Base-by-base conservation (phyloP, 2,888 invertebrate genomes). In the Agapetus fuscipes region DNA sequence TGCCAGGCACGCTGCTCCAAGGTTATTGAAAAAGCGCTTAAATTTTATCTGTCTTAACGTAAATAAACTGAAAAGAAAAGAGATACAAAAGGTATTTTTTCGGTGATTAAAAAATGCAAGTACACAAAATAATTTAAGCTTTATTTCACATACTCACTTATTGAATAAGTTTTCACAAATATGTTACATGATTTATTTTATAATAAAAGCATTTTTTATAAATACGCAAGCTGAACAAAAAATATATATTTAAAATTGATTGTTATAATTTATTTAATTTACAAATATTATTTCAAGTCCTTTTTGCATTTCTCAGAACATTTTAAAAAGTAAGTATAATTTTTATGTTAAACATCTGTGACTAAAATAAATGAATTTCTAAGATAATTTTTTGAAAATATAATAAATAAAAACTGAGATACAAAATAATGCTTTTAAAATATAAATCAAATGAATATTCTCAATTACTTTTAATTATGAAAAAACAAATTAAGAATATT, bases 81-180 rank as follows among this genome's bases (percentile, higher is more conserved):
- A n/a, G n/a, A n/a, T n/a, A n/a, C n/a, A n/a, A n/a, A n/a, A n/a
- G n/a, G n/a, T n/a, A n/a, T n/a, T n/a, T n/a, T n/a, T n/a, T n/a
- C n/a, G n/a, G n/a, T n/a, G 9, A 20, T 6, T 20, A 20, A 20
- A 20, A 20, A 4, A 20, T 9, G 9, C 9, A 6, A 6, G 30
- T 48, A 48, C 43, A 39, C 45, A 48, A 48, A 48, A 48, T 48
- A 48, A 48, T 43, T 45, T 31, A 48, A 48, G 48, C 48, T 48
- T 43, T 48, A 44, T 44, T 47, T 41, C 38, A 43, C 39, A 40
- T 35, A 30, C 36, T 39, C 29, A 41, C 26, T 37, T 40, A 38
- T 41, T 35, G 33, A 39, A n/a, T n/a, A n/a, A n/a, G n/a, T n/a
- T 29, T 41, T 41, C 39, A 45, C 38, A 45, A 41, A 41, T 45